A percentile compares a stretch with the other conserved stretches of the same genome.
phyloP scores from a whole-genome alignment of 2,888 invertebrate species.

The Julus scanicus region DNA sequence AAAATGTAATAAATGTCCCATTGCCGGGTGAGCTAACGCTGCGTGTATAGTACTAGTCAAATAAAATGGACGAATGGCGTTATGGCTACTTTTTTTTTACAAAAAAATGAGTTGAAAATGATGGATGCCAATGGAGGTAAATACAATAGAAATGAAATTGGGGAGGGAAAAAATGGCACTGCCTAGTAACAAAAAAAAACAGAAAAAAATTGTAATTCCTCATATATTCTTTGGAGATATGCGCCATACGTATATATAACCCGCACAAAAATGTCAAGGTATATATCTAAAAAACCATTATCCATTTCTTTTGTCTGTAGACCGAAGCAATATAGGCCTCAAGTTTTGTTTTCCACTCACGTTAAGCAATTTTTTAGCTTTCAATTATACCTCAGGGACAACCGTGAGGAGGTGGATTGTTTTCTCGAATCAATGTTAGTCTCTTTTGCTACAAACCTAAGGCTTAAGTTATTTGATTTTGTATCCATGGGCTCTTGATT shows the following conservation, averaged over 20 bases:
- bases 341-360: constrained; percentile 13
- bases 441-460: neutral
- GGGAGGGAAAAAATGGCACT: neutral
- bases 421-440: constrained; percentile 7
- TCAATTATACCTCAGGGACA: neutral
- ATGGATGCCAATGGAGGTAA: constrained; percentile 21
- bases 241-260: neutral
- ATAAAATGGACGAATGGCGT: neutral
- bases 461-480: constrained; percentile 7
- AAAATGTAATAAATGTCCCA: neutral
- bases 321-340: neutral
- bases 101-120: neutral
- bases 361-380: constrained; percentile 33
- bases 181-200: neutral
- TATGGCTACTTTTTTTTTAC: neutral
- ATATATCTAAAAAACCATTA: neutral
- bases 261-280: neutral
- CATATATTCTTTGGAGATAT: neutral
- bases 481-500: neutral
- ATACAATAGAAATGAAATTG: constrained; percentile 19
- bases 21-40: neutral
- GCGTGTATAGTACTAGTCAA: neutral
- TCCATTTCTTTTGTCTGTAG: neutral
- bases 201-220: neutral
- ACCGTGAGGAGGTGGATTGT: constrained; percentile 14